phyloP scores from a whole-genome alignment of 2,888 invertebrate species.

The Cryptops parisi region DNA sequence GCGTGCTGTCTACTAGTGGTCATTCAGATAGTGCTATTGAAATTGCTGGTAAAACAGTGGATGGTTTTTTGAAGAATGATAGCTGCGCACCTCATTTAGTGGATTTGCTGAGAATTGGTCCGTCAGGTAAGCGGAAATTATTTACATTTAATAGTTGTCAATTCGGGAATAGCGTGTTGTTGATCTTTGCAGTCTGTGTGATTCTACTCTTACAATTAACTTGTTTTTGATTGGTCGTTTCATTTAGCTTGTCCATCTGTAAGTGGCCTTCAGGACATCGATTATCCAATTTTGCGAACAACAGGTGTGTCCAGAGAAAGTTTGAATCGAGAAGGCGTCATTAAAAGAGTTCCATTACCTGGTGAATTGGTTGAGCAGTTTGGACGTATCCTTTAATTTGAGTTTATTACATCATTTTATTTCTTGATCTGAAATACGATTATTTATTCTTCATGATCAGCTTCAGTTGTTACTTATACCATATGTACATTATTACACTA shows the following conservation, averaged over 20 bases:
- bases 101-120: conserved; percentile 45
- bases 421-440: not conserved
- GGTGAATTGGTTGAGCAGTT: conserved; percentile 90
- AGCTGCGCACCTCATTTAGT: conserved; percentile 54
- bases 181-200: no score
- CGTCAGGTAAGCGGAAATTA: no score
- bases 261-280: conserved; percentile 78
- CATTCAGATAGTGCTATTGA: conserved; percentile 37
- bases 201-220: no score
- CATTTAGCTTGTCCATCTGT: conserved; percentile 62
- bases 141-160: no score
- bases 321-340: conserved; percentile 60
- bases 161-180: no score
- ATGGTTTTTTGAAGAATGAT: conserved; percentile 54
- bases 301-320: conserved; percentile 50
- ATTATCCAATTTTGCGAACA: conserved; percentile 64
- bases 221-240: no score
- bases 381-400: conserved; percentile 62
- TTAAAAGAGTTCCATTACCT: conserved; percentile 76
- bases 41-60: conserved; percentile 62
- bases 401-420: not conserved
- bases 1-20: not conserved
- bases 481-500: not conserved
- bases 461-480: not conserved
- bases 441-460: no score